Percentiles rank a stretch among this genome's conserved stretches.
These are phyloP conservation scores for Limnephilus marmoratus DNA, from an alignment of 2,888 invertebrate species.

Conservation along the genomic window DNA sequence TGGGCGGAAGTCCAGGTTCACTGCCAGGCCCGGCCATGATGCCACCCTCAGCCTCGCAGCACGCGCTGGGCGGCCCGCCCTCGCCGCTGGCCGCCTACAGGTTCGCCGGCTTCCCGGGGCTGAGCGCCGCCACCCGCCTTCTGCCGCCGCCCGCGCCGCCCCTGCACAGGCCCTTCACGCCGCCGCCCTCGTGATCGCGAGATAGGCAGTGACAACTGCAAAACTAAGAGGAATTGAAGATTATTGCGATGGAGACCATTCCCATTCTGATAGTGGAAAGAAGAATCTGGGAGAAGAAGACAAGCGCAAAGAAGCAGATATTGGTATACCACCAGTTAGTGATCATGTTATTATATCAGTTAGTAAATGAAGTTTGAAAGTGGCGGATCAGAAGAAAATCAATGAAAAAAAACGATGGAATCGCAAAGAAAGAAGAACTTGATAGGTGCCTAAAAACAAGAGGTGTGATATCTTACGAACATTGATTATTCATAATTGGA, in stretches of 20 bases:
- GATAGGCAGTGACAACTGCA: slow-evolving; percentile 26
- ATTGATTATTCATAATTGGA: not conserved
- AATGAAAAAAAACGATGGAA: not conserved
- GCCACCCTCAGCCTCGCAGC: slow-evolving; percentile 52
- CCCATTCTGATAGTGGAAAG: not conserved
- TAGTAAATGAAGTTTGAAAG: not conserved
- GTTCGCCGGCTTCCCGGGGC: slow-evolving; percentile 54
- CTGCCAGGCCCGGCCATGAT: slow-evolving; percentile 9
- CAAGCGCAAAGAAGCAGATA: not conserved
- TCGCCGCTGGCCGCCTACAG: slow-evolving; percentile 56
- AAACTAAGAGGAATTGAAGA: not conserved
- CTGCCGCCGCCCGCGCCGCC: slow-evolving; percentile 61
- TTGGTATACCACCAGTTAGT: not conserved
- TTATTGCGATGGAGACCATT: not conserved
- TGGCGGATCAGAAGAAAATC: not conserved
- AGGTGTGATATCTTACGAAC: not conserved
- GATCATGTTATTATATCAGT: not conserved
- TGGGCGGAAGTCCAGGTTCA: slow-evolving; percentile 69
- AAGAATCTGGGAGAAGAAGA: not conserved
- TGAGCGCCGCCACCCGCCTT: slow-evolving; percentile 59
- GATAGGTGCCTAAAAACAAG: not conserved
- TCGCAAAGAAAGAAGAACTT: not conserved
- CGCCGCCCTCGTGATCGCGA: slow-evolving; percentile 65
- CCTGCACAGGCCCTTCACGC: slow-evolving; percentile 65
- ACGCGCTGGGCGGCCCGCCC: slow-evolving; percentile 54